phyloP scores from a whole-genome alignment of 1,140 invertebrate genomes.

The Cataglyphis hispanica region DNA sequence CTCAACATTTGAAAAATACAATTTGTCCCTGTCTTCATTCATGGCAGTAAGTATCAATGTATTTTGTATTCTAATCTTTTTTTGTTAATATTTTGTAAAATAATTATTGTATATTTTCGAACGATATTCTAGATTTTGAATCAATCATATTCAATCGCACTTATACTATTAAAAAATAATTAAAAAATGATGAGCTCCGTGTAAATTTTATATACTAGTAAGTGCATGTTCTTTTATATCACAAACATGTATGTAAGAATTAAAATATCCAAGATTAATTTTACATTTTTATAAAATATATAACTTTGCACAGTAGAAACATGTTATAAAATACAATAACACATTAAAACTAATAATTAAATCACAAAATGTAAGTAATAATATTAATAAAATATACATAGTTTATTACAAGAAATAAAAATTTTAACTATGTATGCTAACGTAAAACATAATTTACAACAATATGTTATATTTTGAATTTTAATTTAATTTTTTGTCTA shows the following conservation, averaged over 20 bases:
- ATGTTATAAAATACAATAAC: no score
- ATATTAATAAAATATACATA: no score
- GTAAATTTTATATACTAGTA: background rate
- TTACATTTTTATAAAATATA: background rate
- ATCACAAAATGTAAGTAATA: no score
- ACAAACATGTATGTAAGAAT: background rate
- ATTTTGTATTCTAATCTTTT: background rate
- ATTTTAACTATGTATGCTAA: background rate
- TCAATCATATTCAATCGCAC: slow-evolving; percentile 25
- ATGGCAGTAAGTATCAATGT: slow-evolving; percentile 54
- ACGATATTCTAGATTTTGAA: slow-evolving; percentile 29
- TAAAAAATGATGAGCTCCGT: background rate
- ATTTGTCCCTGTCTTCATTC: slow-evolving; percentile 70
- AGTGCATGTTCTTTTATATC: background rate
- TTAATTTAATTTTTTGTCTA: no score
- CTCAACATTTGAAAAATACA: slow-evolving; percentile 42
- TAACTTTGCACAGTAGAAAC: no score
- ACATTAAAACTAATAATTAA: no score
- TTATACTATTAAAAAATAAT: slow-evolving; percentile 17
- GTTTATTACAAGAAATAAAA: background rate
- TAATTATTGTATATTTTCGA: background rate
- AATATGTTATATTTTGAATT: background rate
- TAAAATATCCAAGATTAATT: background rate
- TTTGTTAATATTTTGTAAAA: background rate
- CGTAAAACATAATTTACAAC: no score